phyloP scores from a whole-genome alignment of 2,888 invertebrate genomes.

The Lysandra coridon region DNA sequence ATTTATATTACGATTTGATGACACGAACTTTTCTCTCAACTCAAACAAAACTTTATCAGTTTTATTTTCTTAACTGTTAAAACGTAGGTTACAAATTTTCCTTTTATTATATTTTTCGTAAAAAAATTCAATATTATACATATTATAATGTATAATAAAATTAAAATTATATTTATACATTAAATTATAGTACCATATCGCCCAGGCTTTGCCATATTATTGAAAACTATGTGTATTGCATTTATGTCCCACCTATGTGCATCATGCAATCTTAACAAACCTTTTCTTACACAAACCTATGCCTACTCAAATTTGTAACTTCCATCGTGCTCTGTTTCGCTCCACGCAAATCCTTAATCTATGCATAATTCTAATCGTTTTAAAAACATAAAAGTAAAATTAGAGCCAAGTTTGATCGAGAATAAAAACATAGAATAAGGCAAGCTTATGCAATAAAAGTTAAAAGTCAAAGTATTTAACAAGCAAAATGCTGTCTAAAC shows the following conservation, averaged over 20 bases:
- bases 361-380: constrained; percentile 23
- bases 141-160: neutral
- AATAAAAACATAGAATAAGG: neutral
- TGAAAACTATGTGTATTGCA: constrained; percentile 65
- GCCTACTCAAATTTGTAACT: constrained; percentile 76
- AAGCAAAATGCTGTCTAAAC: neutral
- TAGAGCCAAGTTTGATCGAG: neutral
- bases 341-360: constrained; percentile 49
- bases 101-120: neutral
- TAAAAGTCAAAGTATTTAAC: too few species aligned
- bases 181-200: neutral
- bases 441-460: too few species aligned
- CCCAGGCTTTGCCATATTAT: constrained; percentile 22
- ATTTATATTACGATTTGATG: too few species aligned
- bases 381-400: neutral
- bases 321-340: constrained; percentile 78
- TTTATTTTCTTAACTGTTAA: neutral
- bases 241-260: constrained; percentile 71
- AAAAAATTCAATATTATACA: neutral
- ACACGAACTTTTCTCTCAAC: neutral
- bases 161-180: constrained; percentile 20
- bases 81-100: neutral
- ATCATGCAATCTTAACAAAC: constrained; percentile 54
- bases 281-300: constrained; percentile 67
- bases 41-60: neutral